Conservation (phyloP, 1,140 invertebrate genomes). For the Drosophila santomea region DNA sequence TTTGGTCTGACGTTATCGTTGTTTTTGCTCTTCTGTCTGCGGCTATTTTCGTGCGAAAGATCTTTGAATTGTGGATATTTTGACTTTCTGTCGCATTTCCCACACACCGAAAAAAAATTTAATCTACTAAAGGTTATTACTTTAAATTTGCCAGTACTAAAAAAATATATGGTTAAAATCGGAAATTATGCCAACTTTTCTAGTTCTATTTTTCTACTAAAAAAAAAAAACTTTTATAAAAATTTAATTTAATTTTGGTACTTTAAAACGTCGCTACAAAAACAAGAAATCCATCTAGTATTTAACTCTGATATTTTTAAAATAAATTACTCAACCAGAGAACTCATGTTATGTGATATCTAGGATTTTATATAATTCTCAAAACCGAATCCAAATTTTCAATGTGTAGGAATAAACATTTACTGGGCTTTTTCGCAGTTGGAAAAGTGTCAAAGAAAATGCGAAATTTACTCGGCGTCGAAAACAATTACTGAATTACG, state of each 20-base stretch:
- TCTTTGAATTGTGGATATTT: constrained; percentile 53
- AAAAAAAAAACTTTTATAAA: too few relatives aligned
- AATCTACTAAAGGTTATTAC: background rate
- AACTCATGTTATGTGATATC: background rate
- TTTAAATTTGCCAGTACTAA: too few relatives aligned
- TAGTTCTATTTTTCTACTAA: too few relatives aligned
- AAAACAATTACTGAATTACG: constrained; percentile 28
- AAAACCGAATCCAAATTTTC: background rate
- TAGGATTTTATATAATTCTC: background rate
- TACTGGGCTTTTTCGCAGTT: constrained; percentile 41
- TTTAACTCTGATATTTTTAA: too few relatives aligned
- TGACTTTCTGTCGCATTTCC: constrained; percentile 36
- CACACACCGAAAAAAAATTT: background rate
- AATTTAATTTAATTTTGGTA: too few relatives aligned
- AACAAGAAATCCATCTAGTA: too few relatives aligned
- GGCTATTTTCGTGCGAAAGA: constrained; percentile 50
- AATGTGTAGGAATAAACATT: constrained; percentile 19
- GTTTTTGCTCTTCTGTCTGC: constrained; percentile 22
- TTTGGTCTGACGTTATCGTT: constrained; percentile 16
- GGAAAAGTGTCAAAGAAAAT: constrained; percentile 53
- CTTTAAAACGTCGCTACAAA: too few relatives aligned
- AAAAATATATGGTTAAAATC: too few relatives aligned
- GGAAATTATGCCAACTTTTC: too few relatives aligned
- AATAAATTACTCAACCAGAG: too few relatives aligned
- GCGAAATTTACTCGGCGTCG: constrained; percentile 19